phyloP scores from a whole-genome alignment of 2,797 vertebrate genomes.

The Melanotaenia parkinsoni region DNA sequence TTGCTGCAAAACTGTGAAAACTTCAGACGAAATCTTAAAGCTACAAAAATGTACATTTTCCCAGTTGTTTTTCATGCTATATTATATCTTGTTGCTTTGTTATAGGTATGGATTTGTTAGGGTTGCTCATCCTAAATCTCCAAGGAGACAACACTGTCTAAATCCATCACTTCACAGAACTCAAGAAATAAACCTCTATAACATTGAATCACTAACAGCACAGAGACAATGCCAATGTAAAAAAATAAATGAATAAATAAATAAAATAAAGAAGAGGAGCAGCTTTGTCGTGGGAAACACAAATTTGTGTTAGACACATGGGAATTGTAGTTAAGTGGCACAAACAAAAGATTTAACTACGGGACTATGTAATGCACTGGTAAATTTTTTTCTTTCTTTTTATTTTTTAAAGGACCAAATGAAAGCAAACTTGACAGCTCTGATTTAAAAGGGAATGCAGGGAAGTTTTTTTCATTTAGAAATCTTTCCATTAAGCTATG shows the following conservation, averaged over 20 bases:
- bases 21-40: neutral
- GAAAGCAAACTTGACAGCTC: neutral
- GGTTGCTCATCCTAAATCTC: neutral
- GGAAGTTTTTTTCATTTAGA: neutral
- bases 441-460: neutral
- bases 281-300: neutral
- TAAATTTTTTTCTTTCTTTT: neutral
- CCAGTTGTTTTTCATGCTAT: neutral
- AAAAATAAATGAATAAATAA: too few species aligned
- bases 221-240: neutral
- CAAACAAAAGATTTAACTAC: neutral
- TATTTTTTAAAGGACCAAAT: neutral
- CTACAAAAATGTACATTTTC: neutral
- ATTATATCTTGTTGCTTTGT: neutral
- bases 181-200: neutral
- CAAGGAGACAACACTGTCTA: neutral
- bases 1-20: neutral
- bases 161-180: neutral
- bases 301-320: neutral
- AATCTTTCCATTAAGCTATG: slow-evolving; percentile 27
- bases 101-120: neutral
- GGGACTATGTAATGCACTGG: neutral
- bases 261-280: neutral
- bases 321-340: neutral
- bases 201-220: neutral